Conservation (phyloP, 2,797 vertebrate species). For the Tragelaphus oryx region DNA sequence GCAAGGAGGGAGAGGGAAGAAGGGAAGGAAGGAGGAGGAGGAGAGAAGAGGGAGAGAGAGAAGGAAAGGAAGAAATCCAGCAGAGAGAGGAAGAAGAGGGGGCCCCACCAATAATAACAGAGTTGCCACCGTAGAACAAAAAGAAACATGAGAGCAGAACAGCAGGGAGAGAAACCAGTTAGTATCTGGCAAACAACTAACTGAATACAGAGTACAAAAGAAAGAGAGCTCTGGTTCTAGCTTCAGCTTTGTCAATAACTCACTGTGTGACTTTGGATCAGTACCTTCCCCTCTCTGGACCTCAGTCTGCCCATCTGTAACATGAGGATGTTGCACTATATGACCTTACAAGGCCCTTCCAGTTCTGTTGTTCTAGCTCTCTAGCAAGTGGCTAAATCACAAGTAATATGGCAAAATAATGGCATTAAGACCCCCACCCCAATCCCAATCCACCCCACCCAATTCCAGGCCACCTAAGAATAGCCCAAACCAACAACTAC, state of each 20-base stretch:
- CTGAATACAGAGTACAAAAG: slow-evolving; percentile 43
- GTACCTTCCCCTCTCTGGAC: slow-evolving; percentile 69
- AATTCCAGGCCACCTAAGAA: neutral
- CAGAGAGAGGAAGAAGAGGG: neutral
- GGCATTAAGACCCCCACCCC: slow-evolving; percentile 12
- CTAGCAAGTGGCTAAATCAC: slow-evolving; percentile 65
- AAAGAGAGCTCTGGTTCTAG: slow-evolving; percentile 65
- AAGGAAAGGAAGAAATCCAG: neutral
- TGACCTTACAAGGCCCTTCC: slow-evolving; percentile 63
- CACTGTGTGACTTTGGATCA: slow-evolving; percentile 69
- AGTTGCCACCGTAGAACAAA: slow-evolving; percentile 46
- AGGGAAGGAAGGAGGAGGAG: neutral
- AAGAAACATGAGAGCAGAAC: slow-evolving; percentile 52
- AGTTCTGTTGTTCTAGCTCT: slow-evolving; percentile 63
- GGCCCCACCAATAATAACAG: slow-evolving; percentile 45
- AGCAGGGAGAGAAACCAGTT: slow-evolving; percentile 62
- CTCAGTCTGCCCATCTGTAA: slow-evolving; percentile 71
- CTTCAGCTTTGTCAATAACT: slow-evolving; percentile 66
- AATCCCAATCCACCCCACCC: neutral
- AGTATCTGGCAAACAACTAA: slow-evolving; percentile 51
- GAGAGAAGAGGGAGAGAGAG: neutral
- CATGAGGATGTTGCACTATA: slow-evolving; percentile 67
- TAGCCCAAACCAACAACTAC: neutral
- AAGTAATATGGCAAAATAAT: slow-evolving; percentile 53
- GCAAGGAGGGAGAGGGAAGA: neutral